Evolutionary conservation across 1,140 invertebrate species (phyloP).

Genomic region (Bombus ignitus): DNA sequence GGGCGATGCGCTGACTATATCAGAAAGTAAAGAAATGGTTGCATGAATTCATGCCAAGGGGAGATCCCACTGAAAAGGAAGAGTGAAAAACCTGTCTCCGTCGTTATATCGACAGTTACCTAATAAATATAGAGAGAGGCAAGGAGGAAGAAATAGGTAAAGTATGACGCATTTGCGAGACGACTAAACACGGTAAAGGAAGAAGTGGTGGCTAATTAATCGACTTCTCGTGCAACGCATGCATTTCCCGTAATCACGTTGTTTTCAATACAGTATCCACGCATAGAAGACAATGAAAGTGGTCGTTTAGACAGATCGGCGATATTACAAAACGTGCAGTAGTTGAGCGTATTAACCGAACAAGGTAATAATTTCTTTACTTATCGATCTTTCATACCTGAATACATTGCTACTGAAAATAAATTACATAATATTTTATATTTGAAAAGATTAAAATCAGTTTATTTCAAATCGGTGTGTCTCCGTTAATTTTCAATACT

Average conservation of each 20-base stretch:
- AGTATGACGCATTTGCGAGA: background rate
- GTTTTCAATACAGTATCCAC: conserved; percentile 24
- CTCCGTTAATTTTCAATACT: background rate
- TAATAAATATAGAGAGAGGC: background rate
- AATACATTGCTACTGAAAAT: background rate
- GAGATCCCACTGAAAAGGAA: too few species aligned
- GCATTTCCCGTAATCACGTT: background rate
- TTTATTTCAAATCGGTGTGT: background rate
- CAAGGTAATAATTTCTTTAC: background rate
- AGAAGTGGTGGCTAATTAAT: background rate
- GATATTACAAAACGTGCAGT: background rate
- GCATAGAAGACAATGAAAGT: background rate
- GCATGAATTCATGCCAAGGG: background rate
- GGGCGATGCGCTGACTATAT: background rate
- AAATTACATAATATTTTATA: background rate
- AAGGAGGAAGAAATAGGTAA: background rate
- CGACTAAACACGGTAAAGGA: background rate
- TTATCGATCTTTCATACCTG: background rate
- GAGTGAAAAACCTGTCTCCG: background rate
- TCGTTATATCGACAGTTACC: background rate
- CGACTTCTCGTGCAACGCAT: background rate
- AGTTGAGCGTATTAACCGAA: background rate
- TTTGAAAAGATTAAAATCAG: background rate
- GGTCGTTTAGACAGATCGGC: background rate
- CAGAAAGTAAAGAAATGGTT: background rate